A percentile compares a stretch with the other conserved stretches of the same genome.
Evolutionary conservation across 2,113 vertebrate genomes (phyloP).

Genomic region (Etheostoma spectabile): DNA sequence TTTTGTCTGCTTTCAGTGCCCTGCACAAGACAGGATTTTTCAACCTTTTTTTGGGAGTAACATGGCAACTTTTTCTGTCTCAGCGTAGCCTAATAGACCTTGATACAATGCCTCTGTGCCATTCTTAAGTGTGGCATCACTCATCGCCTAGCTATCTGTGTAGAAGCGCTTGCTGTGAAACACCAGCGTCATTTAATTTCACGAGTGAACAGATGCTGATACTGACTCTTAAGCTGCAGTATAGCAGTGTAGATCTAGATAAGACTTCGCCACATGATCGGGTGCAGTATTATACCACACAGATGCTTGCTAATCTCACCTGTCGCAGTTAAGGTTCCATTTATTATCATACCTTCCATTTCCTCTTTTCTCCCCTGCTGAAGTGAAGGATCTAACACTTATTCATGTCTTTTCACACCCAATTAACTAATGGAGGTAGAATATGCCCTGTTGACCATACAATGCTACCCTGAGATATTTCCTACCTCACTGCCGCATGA

Average conservation of each 20-base stretch:
- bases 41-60: neutral
- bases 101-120: slow-evolving; percentile 1
- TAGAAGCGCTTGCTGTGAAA: slow-evolving; percentile 41
- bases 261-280: slow-evolving; percentile 59
- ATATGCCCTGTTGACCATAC: slow-evolving; percentile 68
- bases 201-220: slow-evolving; percentile 65
- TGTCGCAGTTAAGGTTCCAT: slow-evolving; percentile 58
- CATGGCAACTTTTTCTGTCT: neutral
- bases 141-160: slow-evolving; percentile 42
- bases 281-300: slow-evolving; percentile 50
- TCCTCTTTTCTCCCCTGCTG: slow-evolving; percentile 50
- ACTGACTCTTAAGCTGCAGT: slow-evolving; percentile 54
- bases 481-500: slow-evolving; percentile 59
- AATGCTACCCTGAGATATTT: slow-evolving; percentile 59
- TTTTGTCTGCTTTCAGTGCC: neutral
- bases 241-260: slow-evolving; percentile 51
- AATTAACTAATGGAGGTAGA: slow-evolving; percentile 77
- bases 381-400: slow-evolving; percentile 65
- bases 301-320: slow-evolving; percentile 61
- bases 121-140: slow-evolving; percentile 28
- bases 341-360: slow-evolving; percentile 68
- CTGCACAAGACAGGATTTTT: neutral
- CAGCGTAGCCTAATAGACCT: slow-evolving; percentile 1
- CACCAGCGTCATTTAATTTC: slow-evolving; percentile 52
- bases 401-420: slow-evolving; percentile 79